Percentiles rank a stretch among this genome's conserved stretches.
These are phyloP conservation scores for Tor tambroides DNA, from an alignment of 2,113 vertebrate species.

Conservation along the genomic window DNA sequence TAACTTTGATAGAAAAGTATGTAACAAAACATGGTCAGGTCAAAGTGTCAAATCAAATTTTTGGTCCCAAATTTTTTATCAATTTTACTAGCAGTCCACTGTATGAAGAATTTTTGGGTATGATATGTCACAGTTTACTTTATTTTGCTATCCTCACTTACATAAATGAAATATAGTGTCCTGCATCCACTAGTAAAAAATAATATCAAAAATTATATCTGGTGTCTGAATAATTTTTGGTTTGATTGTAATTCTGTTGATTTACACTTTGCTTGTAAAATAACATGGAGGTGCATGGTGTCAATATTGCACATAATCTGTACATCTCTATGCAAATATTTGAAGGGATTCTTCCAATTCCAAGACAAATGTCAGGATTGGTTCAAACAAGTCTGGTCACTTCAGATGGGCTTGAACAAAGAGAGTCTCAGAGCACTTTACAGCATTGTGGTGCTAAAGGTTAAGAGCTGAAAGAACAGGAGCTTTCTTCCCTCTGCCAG, in stretches of 20 bases:
- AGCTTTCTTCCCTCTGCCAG: not conserved
- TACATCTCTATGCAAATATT: not conserved
- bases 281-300: not conserved
- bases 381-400: not conserved
- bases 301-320: not conserved
- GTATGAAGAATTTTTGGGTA: too few species aligned
- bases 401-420: not conserved
- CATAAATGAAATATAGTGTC: too few species aligned
- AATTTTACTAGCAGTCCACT: too few species aligned
- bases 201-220: too few species aligned
- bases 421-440: not conserved
- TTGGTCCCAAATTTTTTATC: too few species aligned
- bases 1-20: too few species aligned
- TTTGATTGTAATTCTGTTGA: not conserved
- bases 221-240: too few species aligned
- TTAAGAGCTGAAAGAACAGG: not conserved
- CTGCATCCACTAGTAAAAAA: too few species aligned
- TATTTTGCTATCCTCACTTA: too few species aligned
- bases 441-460: not conserved
- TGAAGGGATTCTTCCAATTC: not conserved
- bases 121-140: too few species aligned
- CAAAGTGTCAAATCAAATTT: too few species aligned
- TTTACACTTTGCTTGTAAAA: not conserved
- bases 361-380: not conserved
- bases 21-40: too few species aligned